Evolutionary conservation across 2,888 invertebrate genomes (phyloP), one percentile per base, ranked within the genome.

Genomic region (Parnassius apollo): DNA sequence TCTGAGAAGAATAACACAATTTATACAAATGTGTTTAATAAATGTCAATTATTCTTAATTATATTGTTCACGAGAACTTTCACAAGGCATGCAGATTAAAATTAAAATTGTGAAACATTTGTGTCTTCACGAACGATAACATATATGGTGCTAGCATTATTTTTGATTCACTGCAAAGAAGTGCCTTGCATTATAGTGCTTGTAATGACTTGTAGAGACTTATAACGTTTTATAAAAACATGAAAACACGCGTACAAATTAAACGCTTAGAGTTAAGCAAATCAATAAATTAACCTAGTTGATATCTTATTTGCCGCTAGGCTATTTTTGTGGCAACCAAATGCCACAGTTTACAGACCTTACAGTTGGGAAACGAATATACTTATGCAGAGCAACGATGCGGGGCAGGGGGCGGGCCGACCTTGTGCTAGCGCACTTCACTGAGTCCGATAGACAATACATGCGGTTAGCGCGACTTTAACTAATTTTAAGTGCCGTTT

Each of bases 111-210:
- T 13, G 11, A 49, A 57, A n/a, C 42, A 46, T 22, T 35, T 46
- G 22, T 42, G 53, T 48, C 53, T 62, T 46, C 55, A 48, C 9
- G 42, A 52, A 57, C 56, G 42, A 55, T 65, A 60, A 57, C 59
- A 60, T 59, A 49, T 3, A 50, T 66, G 71, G 71, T 70, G 71
- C 70, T 71, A 69, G 56, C 62, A 42, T 54, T 62, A 42, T 54
- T 62, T 66, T 59, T 66, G 61, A 66, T 66, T 62, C n/a, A 57
- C 56, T 64, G 62, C 63, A 55, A 68, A 59, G 54, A 62, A 57
- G 69, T 69, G 68, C 68, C 71, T 69, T 71, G 61, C n/a, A 18
- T 57, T 52, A 62, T 62, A 66, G 67, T 63, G 69, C 67, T 68
- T 66, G 44, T 51, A 63, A 59, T 50, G 54, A 51, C 51, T 42